phyloP scores from a whole-genome alignment of 35 echinoderm and acorn worm genomes.

The Anneissia japonica region DNA sequence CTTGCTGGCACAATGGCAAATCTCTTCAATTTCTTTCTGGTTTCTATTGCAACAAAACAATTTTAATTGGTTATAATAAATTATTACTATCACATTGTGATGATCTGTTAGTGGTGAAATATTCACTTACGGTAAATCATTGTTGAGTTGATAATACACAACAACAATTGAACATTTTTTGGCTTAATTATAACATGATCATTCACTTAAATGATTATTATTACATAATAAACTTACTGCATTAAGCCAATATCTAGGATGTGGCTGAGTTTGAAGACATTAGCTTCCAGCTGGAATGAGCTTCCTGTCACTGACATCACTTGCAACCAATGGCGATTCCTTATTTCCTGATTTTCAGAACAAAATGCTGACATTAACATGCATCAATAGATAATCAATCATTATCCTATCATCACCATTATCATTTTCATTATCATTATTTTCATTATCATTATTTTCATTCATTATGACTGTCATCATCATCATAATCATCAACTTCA shows the following conservation, averaged over 20 bases:
- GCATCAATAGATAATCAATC: neutral
- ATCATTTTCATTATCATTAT: too few species aligned
- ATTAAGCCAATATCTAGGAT: slow-evolving; percentile 94
- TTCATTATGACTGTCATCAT: too few species aligned
- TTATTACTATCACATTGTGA: neutral
- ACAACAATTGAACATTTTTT: neutral
- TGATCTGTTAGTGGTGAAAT: neutral
- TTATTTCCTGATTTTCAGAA: slow-evolving; percentile 72
- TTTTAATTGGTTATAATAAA: neutral
- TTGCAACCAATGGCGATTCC: slow-evolving; percentile 97
- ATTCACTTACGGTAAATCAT: neutral
- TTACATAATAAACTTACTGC: slow-evolving; percentile 48
- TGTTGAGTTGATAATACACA: neutral
- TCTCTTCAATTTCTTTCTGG: slow-evolving; percentile 89
- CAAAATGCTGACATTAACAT: neutral
- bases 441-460: too few species aligned
- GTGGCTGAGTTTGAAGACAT: slow-evolving; percentile 92
- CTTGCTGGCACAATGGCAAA: slow-evolving; percentile 98
- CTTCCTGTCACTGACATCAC: slow-evolving; percentile 98
- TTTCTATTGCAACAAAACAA: slow-evolving; percentile 58
- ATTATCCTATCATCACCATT: too few species aligned
- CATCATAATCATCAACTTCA: too few species aligned
- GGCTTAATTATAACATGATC: neutral
- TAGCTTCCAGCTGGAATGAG: slow-evolving; percentile 95
- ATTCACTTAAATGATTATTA: neutral